Base-by-base conservation (phyloP, 2,888 invertebrate genomes). In the Melipona beecheii region DNA sequence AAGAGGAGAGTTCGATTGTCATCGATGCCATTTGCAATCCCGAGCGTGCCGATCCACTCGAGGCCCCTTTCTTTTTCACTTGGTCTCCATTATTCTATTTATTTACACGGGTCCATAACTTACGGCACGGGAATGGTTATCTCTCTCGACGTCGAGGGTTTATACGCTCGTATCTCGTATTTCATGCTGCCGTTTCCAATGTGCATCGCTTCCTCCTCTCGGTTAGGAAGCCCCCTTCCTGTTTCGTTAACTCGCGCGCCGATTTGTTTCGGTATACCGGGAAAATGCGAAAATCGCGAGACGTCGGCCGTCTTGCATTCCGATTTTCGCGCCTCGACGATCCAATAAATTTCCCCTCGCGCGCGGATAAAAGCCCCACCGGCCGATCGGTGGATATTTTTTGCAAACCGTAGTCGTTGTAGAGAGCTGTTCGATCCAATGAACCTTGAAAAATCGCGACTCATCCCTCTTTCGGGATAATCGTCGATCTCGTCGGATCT, bases 21-120 rank as follows among this genome's bases (percentile, higher is more conserved):
- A 70, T 60, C 69, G 54, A 54, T 21, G 60, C 66, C 60, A 43
- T 72, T 73, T 24, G 78, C 72, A 70, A 78, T 81, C 81, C 75
- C 60, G 21, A 19, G 24, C 31, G 11, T 49, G 15, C 31, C 36
- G 74, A 19, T 60, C 50, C 65, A 43, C 56, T 66, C 50, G 52
- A 60, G 54, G 31, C 6, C 21, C 21, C 5, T 52, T 83, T 74
- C 56, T 52, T 86, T 76, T 76, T 69, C 72, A 64, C 58, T 74
- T 70, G 54, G 13, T 36, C 69, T 65, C 76, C 62, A 65, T 84
- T 84, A 78, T 81, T 83, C 75, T 75, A 70, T 83, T 85, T 86
- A 86, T 86, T 85, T 83, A 81, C 78, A 43, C 71, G 73, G 27
- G 58, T 71, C 27, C 83, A 70, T 86, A 87, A 85, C 78, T 87